Evolutionary conservation across 2,888 invertebrate species (phyloP).

Genomic region (Drepanosiphum platanoidis): DNA sequence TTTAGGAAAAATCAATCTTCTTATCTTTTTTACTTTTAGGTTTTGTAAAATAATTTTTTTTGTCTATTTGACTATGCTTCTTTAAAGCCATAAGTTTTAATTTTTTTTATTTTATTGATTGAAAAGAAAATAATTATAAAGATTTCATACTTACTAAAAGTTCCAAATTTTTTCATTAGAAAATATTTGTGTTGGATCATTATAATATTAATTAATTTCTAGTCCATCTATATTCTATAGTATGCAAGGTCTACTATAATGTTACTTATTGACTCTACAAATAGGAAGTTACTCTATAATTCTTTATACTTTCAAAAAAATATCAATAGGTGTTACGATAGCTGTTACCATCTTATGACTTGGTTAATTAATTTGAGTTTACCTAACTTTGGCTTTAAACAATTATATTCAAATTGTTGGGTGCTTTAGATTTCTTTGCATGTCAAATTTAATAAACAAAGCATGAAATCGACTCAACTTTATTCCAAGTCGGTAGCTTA

Average conservation of each 20-base stretch:
- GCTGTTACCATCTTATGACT: neutral
- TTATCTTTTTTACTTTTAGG: neutral
- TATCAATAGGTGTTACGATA: neutral
- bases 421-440: neutral
- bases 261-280: neutral
- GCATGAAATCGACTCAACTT: neutral
- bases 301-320: neutral
- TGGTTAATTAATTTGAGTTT: neutral
- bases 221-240: neutral
- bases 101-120: no score
- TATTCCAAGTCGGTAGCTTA: no score
- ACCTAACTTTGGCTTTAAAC: neutral
- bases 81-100: neutral
- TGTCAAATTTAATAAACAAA: neutral
- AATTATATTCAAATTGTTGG: neutral
- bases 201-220: conserved; percentile 8
- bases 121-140: neutral
- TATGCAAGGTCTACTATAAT: neutral
- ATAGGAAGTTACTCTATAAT: neutral
- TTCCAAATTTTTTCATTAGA: neutral
- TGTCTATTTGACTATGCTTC: neutral
- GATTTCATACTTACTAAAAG: neutral
- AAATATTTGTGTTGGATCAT: conserved; percentile 3
- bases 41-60: neutral
- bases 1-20: neutral